phyloP scores from a whole-genome alignment of 2,113 vertebrate genomes.

The Hucho hucho region DNA sequence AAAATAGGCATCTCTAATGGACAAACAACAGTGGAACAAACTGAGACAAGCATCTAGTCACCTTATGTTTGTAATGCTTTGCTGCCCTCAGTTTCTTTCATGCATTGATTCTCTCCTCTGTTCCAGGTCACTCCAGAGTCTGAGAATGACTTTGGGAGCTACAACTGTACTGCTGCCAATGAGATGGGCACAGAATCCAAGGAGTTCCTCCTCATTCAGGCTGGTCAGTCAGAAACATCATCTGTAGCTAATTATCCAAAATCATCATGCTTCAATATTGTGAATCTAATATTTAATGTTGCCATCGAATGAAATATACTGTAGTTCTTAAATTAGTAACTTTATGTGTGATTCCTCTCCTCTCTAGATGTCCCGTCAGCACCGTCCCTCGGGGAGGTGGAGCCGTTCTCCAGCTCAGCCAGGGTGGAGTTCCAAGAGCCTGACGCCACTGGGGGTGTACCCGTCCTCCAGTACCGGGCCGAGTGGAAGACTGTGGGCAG shows the following conservation, averaged over 20 bases:
- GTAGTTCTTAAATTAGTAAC: background rate
- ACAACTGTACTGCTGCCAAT: slow-evolving; percentile 95
- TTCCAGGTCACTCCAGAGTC: slow-evolving; percentile 90
- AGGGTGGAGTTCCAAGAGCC: slow-evolving; percentile 89
- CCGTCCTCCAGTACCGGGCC: slow-evolving; percentile 86
- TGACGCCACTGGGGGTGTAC: slow-evolving; percentile 89
- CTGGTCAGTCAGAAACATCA: slow-evolving; percentile 76
- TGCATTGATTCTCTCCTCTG: slow-evolving; percentile 28
- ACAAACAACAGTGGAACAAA: slow-evolving; percentile 33
- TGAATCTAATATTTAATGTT: no score
- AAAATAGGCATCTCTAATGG: slow-evolving; percentile 66
- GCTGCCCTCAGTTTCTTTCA: slow-evolving; percentile 27
- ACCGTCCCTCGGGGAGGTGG: slow-evolving; percentile 83
- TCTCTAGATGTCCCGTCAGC: slow-evolving; percentile 89
- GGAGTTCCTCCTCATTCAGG: slow-evolving; percentile 97
- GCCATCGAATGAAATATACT: no score
- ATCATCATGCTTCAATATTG: no score
- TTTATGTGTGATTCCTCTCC: slow-evolving; percentile 1
- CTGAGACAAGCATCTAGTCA: slow-evolving; percentile 42
- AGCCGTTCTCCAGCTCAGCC: slow-evolving; percentile 91
- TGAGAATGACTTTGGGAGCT: slow-evolving; percentile 96
- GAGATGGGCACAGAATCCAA: slow-evolving; percentile 94
- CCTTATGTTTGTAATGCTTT: slow-evolving; percentile 50
- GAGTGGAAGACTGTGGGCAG: slow-evolving; percentile 81
- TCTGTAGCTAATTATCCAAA: background rate